A percentile compares a stretch with the other conserved stretches of the same genome.
These are phyloP conservation scores for Apteryx mantelli DNA, from an alignment of 2,113 vertebrate species.

Conservation along the genomic window DNA sequence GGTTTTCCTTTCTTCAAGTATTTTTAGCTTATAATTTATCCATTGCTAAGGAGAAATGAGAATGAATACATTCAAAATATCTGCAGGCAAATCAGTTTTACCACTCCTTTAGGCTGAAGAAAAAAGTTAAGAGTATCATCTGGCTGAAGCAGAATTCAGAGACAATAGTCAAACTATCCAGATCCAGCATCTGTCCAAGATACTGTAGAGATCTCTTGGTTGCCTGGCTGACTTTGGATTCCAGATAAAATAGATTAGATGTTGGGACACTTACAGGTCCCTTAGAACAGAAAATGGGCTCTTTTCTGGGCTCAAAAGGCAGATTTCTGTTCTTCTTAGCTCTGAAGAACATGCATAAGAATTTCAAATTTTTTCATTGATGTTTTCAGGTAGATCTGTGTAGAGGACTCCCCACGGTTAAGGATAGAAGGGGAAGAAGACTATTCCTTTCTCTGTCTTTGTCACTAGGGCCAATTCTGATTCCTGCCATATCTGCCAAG, in stretches of 20 bases:
- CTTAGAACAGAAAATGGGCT: background rate
- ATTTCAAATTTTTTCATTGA: background rate
- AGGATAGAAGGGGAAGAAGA: background rate
- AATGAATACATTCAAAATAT: background rate
- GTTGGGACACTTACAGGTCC: background rate
- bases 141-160: background rate
- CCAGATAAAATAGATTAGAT: background rate
- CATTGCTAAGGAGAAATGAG: background rate
- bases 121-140: background rate
- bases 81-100: background rate
- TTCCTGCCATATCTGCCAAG: background rate
- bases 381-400: background rate
- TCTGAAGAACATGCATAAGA: background rate
- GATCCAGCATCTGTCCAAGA: background rate
- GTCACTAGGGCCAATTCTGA: background rate
- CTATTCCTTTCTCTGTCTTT: background rate
- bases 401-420: background rate
- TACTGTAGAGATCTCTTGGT: background rate
- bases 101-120: background rate
- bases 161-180: background rate
- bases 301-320: background rate
- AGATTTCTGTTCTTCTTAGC: background rate
- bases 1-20: background rate
- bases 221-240: background rate
- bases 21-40: background rate